Base-by-base conservation (phyloP, 2,797 vertebrate genomes). In the Craterocephalus amniculus region DNA sequence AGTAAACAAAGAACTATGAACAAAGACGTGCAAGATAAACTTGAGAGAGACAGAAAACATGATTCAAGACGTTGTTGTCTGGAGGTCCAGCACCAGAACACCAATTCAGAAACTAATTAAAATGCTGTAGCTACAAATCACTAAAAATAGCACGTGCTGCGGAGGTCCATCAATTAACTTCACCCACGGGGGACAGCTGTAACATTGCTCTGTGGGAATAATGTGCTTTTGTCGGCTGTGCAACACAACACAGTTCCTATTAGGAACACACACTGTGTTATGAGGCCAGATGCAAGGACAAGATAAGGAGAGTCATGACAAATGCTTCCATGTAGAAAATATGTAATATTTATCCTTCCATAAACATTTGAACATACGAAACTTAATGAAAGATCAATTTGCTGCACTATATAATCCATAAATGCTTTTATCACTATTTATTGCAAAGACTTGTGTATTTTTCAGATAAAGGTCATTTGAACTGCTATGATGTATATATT, bases 101-200 rank as follows among this genome's bases (percentile, higher is more conserved):
- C 67, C 81, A 71, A 72, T 87, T 90, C 81, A 77, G 70, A 85
- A 86, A 63, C 87, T 88, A 91, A 94, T 91, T 92, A 88, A 91
- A 91, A 91, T 83, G 55, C n/a, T 74, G 75, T 77, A 82, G 85
- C 84, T 83, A 83, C 80, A 84, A 86, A 88, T 68, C 67, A 78
- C 83, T 90, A 91, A 92, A 93, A 92, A 94, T 92, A 92, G 83
- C 54, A 40, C 26, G 63, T 65, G 70, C 86, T 74, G 83, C 80
- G 72, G 78, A 86, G 78, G 80, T 71, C 76, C 77, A 76, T 86
- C 84, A 87, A 86, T 89, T 89, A 86, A 81, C 80, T 55, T 66
- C 80, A 52, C 56, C 83, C 87, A 43, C 62, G 13, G 82, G 90
- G 84, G 86, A 88, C 76, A 20, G 76, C 74, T 86, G 45, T 71